Percentiles rank a stretch among this genome's conserved stretches.
These are phyloP conservation scores for Digitonthophagus gazella DNA, from an alignment of 2,888 invertebrate genomes.

Conservation along the genomic window DNA sequence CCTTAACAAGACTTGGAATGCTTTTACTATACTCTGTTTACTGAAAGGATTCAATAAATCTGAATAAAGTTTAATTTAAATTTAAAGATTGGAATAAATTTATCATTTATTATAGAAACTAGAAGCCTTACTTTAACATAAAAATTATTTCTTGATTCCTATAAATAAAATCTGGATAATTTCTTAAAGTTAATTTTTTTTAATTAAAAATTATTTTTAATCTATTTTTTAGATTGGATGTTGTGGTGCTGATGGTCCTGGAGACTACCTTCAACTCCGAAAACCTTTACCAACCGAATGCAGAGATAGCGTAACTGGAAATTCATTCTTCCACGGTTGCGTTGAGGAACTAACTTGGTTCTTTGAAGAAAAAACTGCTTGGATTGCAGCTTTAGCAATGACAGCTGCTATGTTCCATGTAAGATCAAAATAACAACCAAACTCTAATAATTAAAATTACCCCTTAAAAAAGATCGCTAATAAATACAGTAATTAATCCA, in stretches of 20 bases:
- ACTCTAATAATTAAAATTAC: too few species aligned
- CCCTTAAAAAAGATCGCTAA: not conserved
- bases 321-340: constrained; percentile 85
- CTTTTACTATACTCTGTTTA: too few species aligned
- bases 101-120: too few species aligned
- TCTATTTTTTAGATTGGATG: constrained; percentile 69
- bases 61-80: too few species aligned
- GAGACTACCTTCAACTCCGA: constrained; percentile 73
- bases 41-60: too few species aligned
- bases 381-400: constrained; percentile 79
- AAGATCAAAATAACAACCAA: constrained; percentile 48
- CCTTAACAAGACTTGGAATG: too few species aligned
- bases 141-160: too few species aligned
- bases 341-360: constrained; percentile 87
- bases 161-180: too few species aligned
- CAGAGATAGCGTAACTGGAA: constrained; percentile 83
- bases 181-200: too few species aligned
- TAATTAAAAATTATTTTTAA: constrained; percentile 18
- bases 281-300: constrained; percentile 83
- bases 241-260: constrained; percentile 84
- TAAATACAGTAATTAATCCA: too few species aligned
- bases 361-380: constrained; percentile 77
- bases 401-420: constrained; percentile 76
- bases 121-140: too few species aligned
- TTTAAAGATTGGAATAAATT: too few species aligned